These are phyloP conservation scores for Synchiropus splendidus DNA, from an alignment of 2,113 vertebrate species.

Conservation along the genomic window DNA sequence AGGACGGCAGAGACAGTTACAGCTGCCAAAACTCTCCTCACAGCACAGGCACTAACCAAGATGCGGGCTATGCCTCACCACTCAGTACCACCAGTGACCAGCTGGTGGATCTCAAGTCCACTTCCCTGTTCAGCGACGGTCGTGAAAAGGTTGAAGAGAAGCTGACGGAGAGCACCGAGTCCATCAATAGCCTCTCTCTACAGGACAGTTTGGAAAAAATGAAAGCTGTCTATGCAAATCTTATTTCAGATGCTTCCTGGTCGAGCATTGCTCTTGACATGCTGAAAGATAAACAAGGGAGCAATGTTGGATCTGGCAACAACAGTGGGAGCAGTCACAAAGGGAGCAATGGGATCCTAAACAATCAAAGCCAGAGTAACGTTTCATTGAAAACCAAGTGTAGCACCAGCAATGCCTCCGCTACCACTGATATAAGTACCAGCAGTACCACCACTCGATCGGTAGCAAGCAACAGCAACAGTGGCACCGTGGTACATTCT, in stretches of 20 bases:
- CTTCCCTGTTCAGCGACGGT: constrained; percentile 74
- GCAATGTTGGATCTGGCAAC: constrained; percentile 47
- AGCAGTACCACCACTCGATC: constrained; percentile 54
- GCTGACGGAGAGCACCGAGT: constrained; percentile 68
- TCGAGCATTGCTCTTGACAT: constrained; percentile 87
- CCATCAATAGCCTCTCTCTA: constrained; percentile 74
- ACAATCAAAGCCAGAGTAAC: constrained; percentile 46
- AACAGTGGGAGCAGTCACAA: constrained; percentile 56
- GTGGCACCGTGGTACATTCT: constrained; percentile 53
- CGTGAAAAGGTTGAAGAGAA: constrained; percentile 77
- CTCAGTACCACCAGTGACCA: constrained; percentile 92
- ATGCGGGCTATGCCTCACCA: constrained; percentile 90
- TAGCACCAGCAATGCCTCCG: constrained; percentile 46
- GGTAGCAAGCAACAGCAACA: constrained; percentile 58
- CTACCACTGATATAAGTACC: constrained; percentile 41
- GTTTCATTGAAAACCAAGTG: constrained; percentile 61
- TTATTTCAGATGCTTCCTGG: constrained; percentile 96
- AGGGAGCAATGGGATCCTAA: constrained; percentile 67
- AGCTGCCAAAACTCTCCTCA: constrained; percentile 94
- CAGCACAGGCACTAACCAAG: constrained; percentile 92
- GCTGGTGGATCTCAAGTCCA: constrained; percentile 80
- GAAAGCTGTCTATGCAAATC: constrained; percentile 96
- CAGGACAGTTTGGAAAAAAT: constrained; percentile 97
- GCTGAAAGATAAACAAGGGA: constrained; percentile 76
- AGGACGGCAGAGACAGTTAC: constrained; percentile 77